A percentile compares a stretch with the other conserved stretches of the same genome.
These are phyloP conservation scores for Tachycineta bicolor DNA, from an alignment of 2,113 vertebrate genomes.

Conservation along the genomic window DNA sequence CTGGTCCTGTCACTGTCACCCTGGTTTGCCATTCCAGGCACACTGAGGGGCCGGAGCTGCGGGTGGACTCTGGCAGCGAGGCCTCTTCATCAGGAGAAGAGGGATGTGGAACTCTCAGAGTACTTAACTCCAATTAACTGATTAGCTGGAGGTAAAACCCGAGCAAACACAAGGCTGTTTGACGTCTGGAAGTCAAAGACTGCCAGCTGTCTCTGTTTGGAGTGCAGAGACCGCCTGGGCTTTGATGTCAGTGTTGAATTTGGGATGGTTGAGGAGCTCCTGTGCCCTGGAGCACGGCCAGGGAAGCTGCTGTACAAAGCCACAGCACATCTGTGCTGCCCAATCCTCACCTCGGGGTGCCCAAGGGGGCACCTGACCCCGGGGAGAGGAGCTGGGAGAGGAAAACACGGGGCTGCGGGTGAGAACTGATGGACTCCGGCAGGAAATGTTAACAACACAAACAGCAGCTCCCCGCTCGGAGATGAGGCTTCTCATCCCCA, in stretches of 20 bases:
- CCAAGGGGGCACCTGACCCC: fast-evolving
- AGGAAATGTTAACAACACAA: neutral
- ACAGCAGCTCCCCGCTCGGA: neutral
- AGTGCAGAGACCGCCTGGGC: neutral
- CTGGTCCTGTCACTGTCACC: neutral
- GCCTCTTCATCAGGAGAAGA: slow-evolving; percentile 9
- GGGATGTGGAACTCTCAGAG: neutral
- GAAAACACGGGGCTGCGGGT: neutral
- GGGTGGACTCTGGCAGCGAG: neutral
- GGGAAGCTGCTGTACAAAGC: neutral
- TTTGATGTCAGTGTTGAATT: fast-evolving
- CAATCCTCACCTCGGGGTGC: neutral
- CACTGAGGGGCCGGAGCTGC: fast-evolving
- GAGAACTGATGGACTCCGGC: neutral
- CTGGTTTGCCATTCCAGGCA: neutral
- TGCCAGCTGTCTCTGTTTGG: neutral
- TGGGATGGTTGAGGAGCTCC: neutral
- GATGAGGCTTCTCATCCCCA: neutral
- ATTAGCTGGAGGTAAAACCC: slow-evolving; percentile 20
- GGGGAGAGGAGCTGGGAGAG: neutral
- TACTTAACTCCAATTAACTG: slow-evolving; percentile 51
- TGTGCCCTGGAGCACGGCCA: fast-evolving
- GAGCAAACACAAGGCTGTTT: neutral
- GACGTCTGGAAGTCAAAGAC: neutral
- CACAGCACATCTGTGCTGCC: neutral